These are phyloP conservation scores for Micromys minutus DNA, from an alignment of 2,113 vertebrate species.

Conservation along the genomic window DNA sequence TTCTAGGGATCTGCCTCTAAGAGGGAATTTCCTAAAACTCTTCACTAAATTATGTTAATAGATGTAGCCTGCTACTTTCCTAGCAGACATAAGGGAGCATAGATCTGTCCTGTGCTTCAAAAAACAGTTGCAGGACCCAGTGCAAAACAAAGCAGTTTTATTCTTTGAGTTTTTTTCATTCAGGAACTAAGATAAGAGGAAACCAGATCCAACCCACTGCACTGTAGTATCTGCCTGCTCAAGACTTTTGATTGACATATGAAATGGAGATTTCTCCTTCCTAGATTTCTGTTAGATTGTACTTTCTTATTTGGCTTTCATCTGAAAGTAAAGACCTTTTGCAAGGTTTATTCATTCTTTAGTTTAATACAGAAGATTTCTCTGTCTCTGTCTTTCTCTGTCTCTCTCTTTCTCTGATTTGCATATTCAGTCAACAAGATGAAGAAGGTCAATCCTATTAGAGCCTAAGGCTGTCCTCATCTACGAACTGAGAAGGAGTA, in stretches of 20 bases:
- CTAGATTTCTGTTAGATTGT: background rate
- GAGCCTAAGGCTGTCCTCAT: background rate
- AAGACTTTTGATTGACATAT: background rate
- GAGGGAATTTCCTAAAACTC: conserved; percentile 44
- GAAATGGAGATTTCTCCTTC: background rate
- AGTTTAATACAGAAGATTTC: background rate
- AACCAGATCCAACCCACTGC: background rate
- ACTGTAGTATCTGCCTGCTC: background rate
- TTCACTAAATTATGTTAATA: conserved; percentile 41
- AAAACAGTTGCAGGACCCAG: background rate
- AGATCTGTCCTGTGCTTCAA: background rate
- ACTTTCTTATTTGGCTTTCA: background rate
- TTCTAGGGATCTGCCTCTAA: background rate
- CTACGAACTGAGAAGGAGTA: background rate
- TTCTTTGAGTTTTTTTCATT: background rate
- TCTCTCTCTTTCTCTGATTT: background rate
- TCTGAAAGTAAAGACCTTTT: background rate
- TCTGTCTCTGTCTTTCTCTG: background rate
- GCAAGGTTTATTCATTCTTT: background rate
- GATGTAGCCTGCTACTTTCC: background rate
- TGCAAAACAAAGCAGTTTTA: background rate
- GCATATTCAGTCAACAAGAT: background rate
- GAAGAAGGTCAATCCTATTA: background rate
- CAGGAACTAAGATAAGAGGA: conserved; percentile 3
- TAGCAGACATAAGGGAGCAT: background rate